These are phyloP conservation scores for Phenacoccus solenopsis DNA, from an alignment of 1,140 invertebrate genomes.

Conservation along the genomic window DNA sequence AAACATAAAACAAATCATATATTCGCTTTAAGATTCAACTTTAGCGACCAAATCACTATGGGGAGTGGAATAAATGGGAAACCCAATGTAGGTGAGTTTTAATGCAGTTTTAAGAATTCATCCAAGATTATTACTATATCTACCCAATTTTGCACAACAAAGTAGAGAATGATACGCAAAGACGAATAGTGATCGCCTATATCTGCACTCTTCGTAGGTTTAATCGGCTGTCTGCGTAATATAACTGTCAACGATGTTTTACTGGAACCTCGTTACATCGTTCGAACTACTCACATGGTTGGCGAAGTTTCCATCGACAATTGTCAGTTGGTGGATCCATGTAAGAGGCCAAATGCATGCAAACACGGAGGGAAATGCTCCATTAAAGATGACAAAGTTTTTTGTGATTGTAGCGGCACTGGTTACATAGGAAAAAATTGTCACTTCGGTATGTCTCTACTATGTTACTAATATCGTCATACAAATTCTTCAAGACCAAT, in stretches of 20 bases:
- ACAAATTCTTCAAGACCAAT: neutral
- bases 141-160: too few relatives aligned
- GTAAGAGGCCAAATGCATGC: conserved; percentile 73
- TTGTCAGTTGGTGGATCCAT: conserved; percentile 80
- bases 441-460: conserved; percentile 62
- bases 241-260: conserved; percentile 63
- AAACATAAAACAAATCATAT: conserved; percentile 51
- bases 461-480: too few relatives aligned
- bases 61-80: conserved; percentile 49
- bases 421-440: conserved; percentile 82
- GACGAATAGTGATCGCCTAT: too few relatives aligned
- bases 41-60: conserved; percentile 49
- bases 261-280: conserved; percentile 62
- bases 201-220: conserved; percentile 40
- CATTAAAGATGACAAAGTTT: conserved; percentile 71
- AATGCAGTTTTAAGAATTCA: conserved; percentile 14
- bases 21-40: conserved; percentile 41
- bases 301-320: conserved; percentile 74
- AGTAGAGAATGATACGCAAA: too few relatives aligned
- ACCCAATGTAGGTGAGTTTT: conserved; percentile 38
- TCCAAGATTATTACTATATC: too few relatives aligned
- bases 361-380: conserved; percentile 82
- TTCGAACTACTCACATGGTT: conserved; percentile 64
- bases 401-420: conserved; percentile 76
- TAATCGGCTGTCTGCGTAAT: conserved; percentile 81